phyloP scores from a whole-genome alignment of 2,797 vertebrate species.

The Gambusia yucatana region DNA sequence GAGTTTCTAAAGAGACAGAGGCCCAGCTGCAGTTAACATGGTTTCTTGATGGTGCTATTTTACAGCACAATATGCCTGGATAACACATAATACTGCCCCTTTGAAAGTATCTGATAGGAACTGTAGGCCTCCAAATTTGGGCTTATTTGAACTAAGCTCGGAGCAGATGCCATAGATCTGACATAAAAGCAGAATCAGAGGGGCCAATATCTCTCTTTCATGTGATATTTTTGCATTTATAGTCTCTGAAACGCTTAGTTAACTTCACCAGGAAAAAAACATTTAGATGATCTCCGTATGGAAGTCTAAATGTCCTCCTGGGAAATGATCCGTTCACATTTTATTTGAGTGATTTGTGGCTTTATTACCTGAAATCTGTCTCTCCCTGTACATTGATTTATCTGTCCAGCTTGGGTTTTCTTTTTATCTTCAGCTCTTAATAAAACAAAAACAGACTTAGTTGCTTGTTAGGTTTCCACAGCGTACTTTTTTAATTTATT shows the following conservation, averaged over 20 bases:
- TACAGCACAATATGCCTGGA: too few relatives aligned
- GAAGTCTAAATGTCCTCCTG: slow-evolving; percentile 43
- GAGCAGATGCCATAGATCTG: slow-evolving; percentile 7
- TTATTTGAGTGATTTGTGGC: slow-evolving; percentile 31
- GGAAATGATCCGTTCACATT: slow-evolving; percentile 42
- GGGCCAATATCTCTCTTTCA: slow-evolving; percentile 54
- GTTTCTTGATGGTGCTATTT: too few relatives aligned
- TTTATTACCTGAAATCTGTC: slow-evolving; percentile 9
- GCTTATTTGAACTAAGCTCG: slow-evolving; percentile 34
- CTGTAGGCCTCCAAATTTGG: slow-evolving; percentile 22
- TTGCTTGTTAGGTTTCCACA: slow-evolving; percentile 52
- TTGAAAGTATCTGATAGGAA: neutral
- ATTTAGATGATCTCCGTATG: slow-evolving; percentile 49
- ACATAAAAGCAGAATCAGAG: slow-evolving; percentile 40
- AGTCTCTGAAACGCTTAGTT: slow-evolving; percentile 51
- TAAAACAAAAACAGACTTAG: slow-evolving; percentile 33
- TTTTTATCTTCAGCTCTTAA: slow-evolving; percentile 41
- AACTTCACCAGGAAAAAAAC: slow-evolving; percentile 46
- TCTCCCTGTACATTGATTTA: slow-evolving; percentile 20
- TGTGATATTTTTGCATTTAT: slow-evolving; percentile 50
- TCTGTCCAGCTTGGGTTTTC: slow-evolving; percentile 10
- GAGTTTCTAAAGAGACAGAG: too few relatives aligned
- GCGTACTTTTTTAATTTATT: slow-evolving; percentile 24
- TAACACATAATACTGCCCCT: too few relatives aligned
- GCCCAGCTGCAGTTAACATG: too few relatives aligned